Conservation (phyloP, 2,113 vertebrate species). For the Micronycteris hirsuta region DNA sequence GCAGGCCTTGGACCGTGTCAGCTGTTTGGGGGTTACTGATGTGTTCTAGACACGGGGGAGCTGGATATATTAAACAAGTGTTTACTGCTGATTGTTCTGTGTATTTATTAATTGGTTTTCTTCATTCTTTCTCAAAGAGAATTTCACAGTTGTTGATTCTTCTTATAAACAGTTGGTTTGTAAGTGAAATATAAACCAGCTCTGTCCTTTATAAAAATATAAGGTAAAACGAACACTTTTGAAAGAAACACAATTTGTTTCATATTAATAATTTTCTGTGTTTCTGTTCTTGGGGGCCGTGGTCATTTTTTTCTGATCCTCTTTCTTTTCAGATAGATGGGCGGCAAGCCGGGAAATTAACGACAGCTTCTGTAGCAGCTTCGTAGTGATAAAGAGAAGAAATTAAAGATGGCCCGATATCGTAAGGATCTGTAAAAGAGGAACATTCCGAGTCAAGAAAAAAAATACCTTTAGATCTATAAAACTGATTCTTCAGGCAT, state of each 20-base stretch:
- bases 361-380: background rate
- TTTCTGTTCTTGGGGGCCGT: background rate
- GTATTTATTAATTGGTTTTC: conserved; percentile 55
- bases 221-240: background rate
- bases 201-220: conserved; percentile 21
- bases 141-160: conserved; percentile 54
- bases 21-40: background rate
- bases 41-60: background rate
- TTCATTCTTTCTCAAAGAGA: conserved; percentile 48
- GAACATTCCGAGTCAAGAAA: background rate
- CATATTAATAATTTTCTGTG: background rate
- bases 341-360: background rate
- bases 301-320: background rate
- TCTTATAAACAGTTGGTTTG: conserved; percentile 23
- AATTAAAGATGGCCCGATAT: background rate
- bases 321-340: background rate
- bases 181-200: conserved; percentile 31
- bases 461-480: background rate
- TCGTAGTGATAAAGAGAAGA: background rate
- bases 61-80: background rate
- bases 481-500: background rate
- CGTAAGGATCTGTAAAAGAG: background rate
- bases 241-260: background rate
- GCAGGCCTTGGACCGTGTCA: background rate
- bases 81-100: conserved; percentile 2